phyloP scores from a whole-genome alignment of 2,113 vertebrate species.

The Microcebus ravelobensis region DNA sequence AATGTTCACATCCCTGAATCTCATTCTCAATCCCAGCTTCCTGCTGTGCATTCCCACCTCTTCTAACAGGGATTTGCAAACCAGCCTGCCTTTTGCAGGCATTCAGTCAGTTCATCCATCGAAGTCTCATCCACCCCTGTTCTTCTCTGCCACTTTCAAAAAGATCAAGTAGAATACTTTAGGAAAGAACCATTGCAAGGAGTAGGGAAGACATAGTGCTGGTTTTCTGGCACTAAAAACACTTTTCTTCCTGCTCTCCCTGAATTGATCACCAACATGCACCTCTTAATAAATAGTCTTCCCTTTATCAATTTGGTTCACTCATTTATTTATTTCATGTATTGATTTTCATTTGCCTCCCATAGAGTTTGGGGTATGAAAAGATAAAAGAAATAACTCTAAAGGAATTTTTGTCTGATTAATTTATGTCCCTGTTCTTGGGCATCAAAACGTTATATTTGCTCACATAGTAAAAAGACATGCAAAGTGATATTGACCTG shows the following conservation, averaged over 20 bases:
- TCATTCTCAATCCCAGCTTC: not conserved
- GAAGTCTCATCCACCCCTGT: not conserved
- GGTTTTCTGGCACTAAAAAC: not conserved
- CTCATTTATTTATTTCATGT: slow-evolving; percentile 12
- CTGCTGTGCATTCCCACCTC: not conserved
- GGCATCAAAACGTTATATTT: not conserved
- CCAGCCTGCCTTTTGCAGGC: not conserved
- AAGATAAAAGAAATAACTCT: slow-evolving; percentile 6
- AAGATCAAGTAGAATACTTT: not conserved
- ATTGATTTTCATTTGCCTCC: slow-evolving; percentile 8
- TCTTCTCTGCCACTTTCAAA: not conserved
- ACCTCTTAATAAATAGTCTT: not conserved
- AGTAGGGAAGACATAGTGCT: not conserved
- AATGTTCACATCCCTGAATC: not conserved
- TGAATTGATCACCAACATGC: not conserved
- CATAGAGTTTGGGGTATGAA: not conserved
- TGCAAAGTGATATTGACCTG: not conserved
- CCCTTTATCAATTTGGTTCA: not conserved
- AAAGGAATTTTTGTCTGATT: slow-evolving; percentile 30
- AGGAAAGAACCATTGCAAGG: not conserved
- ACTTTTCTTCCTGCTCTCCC: not conserved
- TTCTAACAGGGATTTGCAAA: not conserved
- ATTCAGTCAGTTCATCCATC: not conserved
- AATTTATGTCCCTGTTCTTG: not conserved
- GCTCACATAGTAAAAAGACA: not conserved